A percentile compares a stretch with the other conserved stretches of the same genome.
These are phyloP conservation scores for Ibycter americanus DNA, from an alignment of 2,797 vertebrate species.

Conservation along the genomic window DNA sequence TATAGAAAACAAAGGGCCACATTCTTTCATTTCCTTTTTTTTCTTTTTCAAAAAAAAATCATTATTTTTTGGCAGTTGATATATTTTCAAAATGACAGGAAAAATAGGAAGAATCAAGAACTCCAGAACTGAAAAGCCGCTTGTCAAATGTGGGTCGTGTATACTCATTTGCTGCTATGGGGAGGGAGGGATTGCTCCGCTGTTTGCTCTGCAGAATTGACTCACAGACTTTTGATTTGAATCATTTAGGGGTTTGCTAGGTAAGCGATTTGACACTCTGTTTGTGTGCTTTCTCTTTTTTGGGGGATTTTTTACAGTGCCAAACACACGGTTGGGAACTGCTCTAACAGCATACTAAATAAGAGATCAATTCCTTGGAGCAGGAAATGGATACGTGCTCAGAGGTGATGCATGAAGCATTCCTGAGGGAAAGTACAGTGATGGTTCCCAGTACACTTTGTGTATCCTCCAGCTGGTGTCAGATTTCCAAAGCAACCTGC, in stretches of 20 bases:
- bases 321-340: background rate
- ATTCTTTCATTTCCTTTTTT: conserved; percentile 5
- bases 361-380: background rate
- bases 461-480: background rate
- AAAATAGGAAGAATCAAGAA: conserved; percentile 16
- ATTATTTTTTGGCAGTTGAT: conserved; percentile 9
- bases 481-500: background rate
- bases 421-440: background rate
- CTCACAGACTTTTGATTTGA: background rate
- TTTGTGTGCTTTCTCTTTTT: background rate
- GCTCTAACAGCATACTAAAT: background rate
- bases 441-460: background rate
- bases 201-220: background rate
- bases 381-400: background rate
- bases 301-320: background rate
- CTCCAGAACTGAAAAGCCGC: background rate
- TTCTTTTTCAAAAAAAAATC: background rate
- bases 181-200: background rate
- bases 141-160: background rate
- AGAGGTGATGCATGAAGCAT: background rate
- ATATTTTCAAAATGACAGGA: background rate
- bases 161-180: background rate
- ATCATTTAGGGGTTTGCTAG: background rate
- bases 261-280: background rate
- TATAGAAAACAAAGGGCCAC: conserved; percentile 28